These are phyloP conservation scores for Pteronotus mesoamericanus DNA, from an alignment of 2,797 vertebrate genomes.

Conservation along the genomic window DNA sequence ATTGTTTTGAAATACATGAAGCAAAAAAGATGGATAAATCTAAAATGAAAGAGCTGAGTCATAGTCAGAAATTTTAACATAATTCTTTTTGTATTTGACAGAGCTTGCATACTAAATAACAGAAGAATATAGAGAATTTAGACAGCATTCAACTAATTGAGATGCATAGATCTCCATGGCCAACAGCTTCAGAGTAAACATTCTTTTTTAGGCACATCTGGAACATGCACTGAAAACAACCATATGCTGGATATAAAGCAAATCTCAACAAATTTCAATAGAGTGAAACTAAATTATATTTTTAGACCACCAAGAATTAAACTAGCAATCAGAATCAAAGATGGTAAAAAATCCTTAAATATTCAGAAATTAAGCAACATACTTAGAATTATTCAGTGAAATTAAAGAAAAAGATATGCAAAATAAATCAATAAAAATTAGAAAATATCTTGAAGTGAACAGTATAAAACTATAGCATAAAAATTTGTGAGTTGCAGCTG, in stretches of 20 bases:
- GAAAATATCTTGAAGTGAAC: slow-evolving; percentile 5
- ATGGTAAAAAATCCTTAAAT: background rate
- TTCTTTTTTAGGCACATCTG: background rate
- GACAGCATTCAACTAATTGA: background rate
- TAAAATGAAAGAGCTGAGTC: background rate
- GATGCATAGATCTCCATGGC: background rate
- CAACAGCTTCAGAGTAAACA: background rate
- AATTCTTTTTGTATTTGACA: background rate
- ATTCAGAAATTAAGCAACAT: background rate
- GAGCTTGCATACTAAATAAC: background rate
- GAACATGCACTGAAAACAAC: background rate
- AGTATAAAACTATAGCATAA: background rate
- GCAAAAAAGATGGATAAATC: background rate
- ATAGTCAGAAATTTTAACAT: background rate
- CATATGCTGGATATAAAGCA: background rate
- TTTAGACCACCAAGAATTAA: background rate
- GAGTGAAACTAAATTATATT: background rate
- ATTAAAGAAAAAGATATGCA: background rate
- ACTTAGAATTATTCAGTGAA: background rate
- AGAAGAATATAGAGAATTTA: background rate
- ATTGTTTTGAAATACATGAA: background rate
- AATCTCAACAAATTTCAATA: background rate
- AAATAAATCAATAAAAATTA: background rate
- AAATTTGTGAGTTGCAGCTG: background rate
- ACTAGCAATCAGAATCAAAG: background rate